Evolutionary conservation across 1,140 invertebrate species (phyloP).

Genomic region (Pantala flavescens): DNA sequence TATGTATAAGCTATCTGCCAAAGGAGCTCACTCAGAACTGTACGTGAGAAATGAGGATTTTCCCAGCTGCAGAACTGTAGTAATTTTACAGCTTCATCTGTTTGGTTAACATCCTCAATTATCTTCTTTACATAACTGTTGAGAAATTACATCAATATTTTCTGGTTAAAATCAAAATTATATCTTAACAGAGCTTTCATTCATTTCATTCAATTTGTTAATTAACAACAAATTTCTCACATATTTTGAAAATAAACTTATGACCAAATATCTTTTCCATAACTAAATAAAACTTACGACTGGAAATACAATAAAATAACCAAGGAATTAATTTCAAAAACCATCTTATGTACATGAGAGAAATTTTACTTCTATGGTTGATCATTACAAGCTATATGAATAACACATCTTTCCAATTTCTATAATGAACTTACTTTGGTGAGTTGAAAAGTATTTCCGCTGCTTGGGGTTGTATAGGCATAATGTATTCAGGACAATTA

Average conservation of each 20-base stretch:
- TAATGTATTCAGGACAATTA: conserved; percentile 51
- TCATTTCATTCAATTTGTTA: too few species aligned
- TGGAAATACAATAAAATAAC: too few species aligned
- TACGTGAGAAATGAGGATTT: conserved; percentile 83
- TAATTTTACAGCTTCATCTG: conserved; percentile 81
- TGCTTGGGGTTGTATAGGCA: conserved; percentile 62
- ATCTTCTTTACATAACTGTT: conserved; percentile 86
- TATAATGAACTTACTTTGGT: conserved; percentile 44
- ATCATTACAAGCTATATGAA: too few species aligned
- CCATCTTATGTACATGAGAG: too few species aligned
- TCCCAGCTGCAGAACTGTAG: conserved; percentile 93
- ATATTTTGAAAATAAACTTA: too few species aligned
- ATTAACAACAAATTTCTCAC: not conserved
- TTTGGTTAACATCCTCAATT: conserved; percentile 84
- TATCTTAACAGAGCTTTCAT: too few species aligned
- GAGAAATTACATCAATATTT: conserved; percentile 20
- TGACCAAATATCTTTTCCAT: too few species aligned
- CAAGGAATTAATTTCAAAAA: too few species aligned
- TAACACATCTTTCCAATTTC: too few species aligned
- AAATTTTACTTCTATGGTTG: too few species aligned
- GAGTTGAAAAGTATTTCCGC: conserved; percentile 72
- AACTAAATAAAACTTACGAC: too few species aligned
- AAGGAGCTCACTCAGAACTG: conserved; percentile 77
- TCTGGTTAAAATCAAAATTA: not conserved
- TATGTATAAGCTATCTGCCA: conserved; percentile 93